Evolutionary conservation across 2,113 vertebrate genomes (phyloP).

Genomic region (Hoplias malabaricus): DNA sequence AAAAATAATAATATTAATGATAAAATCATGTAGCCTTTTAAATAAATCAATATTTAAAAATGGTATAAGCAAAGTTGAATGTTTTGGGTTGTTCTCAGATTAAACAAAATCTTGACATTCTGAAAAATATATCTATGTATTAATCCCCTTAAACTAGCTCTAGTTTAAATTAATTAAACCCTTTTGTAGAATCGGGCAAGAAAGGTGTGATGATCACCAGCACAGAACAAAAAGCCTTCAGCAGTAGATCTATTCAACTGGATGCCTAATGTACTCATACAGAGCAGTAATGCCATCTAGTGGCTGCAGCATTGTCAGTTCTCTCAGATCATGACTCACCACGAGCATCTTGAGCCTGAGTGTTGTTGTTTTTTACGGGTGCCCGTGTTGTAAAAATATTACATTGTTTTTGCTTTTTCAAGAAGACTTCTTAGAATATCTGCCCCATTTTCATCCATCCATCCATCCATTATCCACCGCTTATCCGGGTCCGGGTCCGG

Average conservation of each 20-base stretch:
- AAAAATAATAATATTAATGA: background rate
- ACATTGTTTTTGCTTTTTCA: no score
- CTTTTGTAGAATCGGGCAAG: background rate
- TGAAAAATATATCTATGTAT: background rate
- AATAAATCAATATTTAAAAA: background rate
- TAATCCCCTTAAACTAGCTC: background rate
- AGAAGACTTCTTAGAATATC: no score
- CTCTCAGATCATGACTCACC: background rate
- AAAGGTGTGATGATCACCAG: background rate
- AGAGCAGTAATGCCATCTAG: constrained; percentile 42
- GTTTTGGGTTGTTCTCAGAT: background rate
- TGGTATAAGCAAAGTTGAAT: background rate
- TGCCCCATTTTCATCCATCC: no score
- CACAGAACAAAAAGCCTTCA: constrained; percentile 1
- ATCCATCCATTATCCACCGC: no score
- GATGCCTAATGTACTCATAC: background rate
- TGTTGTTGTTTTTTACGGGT: no score
- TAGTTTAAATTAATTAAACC: background rate
- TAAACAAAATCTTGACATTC: background rate
- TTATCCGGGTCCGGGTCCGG: no score
- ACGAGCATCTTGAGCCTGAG: background rate
- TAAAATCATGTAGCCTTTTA: no score
- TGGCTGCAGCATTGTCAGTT: background rate
- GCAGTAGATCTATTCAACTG: background rate
- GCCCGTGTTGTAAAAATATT: no score